Base-by-base conservation (phyloP, 2,113 vertebrate genomes). In the Phrynosoma blainvillii region DNA sequence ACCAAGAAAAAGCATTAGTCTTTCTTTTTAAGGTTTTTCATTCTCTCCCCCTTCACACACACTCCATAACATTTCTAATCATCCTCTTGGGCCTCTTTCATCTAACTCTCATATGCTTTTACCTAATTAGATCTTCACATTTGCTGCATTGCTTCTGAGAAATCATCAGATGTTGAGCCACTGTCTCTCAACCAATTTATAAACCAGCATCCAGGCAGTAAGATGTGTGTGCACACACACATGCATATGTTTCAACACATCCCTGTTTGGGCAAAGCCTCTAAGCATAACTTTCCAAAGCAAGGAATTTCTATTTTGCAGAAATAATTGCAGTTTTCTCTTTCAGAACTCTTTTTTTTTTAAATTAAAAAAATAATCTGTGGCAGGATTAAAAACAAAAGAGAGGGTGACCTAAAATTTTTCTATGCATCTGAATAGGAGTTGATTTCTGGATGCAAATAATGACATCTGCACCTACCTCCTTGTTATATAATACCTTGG, bases 381-480 rank as follows among this genome's bases (percentile, higher is more conserved):
- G 27, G 62, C 2, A 86, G 16, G n/a, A 52, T 23, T 77, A 52
- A 54, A 27, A 79, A 79, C 12, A 25, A 16, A 54, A 66, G 6
- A 59, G 20, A 59, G 20, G 23, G 18, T 20, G 56, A 25, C 12
- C 20, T 82, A 76, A 82, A 87, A 88, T 92, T 85, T 94, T 93
- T 92, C 85, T 91, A 87, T 87, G 65, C 79, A 76, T 74, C 89
- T 79, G 84, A 83, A 77, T 9, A 92, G 91, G 90, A 93, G 91
- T 92, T 88, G 47, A 93, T 94, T 92, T 93, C 89, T 91, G 93
- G 86, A 76, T 90, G 89, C 90, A 0, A 89, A 92, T 83, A 93
- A 94, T 92, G 91, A 93, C 93, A 94, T 94, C 89, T 91, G 8
- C 70, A 86, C 90, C 92, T 93, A 90, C 87, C 87, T 95, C 82